Percentiles rank a stretch among this genome's conserved stretches.
phyloP scores from a whole-genome alignment of 2,797 vertebrate species.

The Columba guinea region DNA sequence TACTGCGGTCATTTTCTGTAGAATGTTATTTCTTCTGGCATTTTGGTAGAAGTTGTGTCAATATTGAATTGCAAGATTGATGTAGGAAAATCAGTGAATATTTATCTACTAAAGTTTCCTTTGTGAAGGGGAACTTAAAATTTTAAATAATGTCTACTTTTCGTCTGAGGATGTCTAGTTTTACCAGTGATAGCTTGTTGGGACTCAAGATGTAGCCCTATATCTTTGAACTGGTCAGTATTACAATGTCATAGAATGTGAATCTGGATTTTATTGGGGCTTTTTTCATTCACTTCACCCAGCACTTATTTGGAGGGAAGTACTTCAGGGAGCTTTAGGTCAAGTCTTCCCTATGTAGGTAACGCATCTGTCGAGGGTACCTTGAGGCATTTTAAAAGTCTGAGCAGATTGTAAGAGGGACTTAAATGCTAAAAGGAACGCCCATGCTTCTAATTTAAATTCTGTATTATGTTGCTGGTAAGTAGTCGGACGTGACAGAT shows the following conservation, averaged over 20 bases:
- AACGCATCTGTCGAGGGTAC: accelerated
- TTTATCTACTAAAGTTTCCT: not conserved
- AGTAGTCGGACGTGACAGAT: not conserved
- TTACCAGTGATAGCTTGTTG: not conserved
- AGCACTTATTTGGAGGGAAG: not conserved
- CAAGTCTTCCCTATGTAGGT: not conserved
- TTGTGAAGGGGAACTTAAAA: not conserved
- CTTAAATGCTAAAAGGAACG: constrained; percentile 8
- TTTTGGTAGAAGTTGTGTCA: not conserved
- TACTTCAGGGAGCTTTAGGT: not conserved
- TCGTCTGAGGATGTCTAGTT: not conserved
- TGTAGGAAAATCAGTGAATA: not conserved
- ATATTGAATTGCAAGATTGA: not conserved
- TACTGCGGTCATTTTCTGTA: not conserved
- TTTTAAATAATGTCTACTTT: not conserved
- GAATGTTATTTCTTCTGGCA: not conserved
- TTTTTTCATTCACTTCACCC: not conserved
- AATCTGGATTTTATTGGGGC: not conserved
- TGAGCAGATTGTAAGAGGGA: not conserved
- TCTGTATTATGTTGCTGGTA: not conserved
- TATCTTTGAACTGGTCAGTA: not conserved
- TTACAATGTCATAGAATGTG: not conserved
- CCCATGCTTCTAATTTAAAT: not conserved
- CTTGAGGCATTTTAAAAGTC: not conserved
- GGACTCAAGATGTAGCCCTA: not conserved